These are phyloP conservation scores for Cirrhinus mrigala DNA, from an alignment of 2,797 vertebrate species.

Conservation along the genomic window DNA sequence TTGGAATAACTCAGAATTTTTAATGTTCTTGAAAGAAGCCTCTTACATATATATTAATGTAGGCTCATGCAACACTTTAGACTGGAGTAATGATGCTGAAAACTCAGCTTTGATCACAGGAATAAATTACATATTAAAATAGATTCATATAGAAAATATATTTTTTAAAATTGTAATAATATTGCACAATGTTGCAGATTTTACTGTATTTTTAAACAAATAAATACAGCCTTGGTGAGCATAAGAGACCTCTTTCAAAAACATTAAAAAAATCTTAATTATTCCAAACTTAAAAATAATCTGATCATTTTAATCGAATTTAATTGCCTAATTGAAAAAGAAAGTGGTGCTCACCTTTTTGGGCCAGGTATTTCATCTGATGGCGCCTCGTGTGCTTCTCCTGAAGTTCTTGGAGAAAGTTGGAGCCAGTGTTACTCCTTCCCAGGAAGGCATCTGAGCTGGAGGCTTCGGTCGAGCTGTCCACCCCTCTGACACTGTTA, in stretches of 20 bases:
- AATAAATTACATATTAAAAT: not conserved
- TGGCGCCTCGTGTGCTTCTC: conserved; percentile 83
- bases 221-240: not conserved
- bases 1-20: no score
- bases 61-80: not conserved
- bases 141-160: not conserved
- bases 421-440: conserved; percentile 82
- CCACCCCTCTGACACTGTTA: conserved; percentile 70
- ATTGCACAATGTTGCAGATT: not conserved
- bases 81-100: not conserved
- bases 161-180: not conserved
- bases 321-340: not conserved
- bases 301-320: not conserved
- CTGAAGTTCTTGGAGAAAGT: conserved; percentile 87
- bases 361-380: conserved; percentile 86
- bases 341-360: conserved; percentile 81
- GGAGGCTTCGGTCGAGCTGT: conserved; percentile 92
- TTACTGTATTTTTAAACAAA: not conserved
- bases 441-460: conserved; percentile 82
- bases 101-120: not conserved
- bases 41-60: not conserved
- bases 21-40: not conserved
- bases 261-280: not conserved
- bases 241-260: not conserved
- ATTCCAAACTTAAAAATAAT: not conserved